Conservation (phyloP, 2,888 invertebrate genomes). For the Gastracanthus pulcherrimus region DNA sequence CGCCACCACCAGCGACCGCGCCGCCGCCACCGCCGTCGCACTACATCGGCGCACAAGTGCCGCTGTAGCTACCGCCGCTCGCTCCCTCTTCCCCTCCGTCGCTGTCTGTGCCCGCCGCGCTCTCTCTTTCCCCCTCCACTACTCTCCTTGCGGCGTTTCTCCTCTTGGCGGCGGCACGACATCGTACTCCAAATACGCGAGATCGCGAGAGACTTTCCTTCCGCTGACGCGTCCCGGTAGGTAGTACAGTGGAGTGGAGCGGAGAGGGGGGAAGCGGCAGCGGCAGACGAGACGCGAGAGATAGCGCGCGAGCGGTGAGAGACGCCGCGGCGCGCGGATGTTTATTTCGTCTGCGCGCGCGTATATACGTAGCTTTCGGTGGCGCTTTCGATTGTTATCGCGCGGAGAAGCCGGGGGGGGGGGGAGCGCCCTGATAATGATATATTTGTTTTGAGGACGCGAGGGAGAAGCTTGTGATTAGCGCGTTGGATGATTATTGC, state of each 20-base stretch:
- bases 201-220: constrained; percentile 62
- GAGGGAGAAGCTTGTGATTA: neutral
- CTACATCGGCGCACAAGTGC: too few species aligned
- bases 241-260: neutral
- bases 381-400: constrained; percentile 46
- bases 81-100: too few species aligned
- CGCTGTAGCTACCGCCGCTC: too few species aligned
- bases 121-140: too few species aligned
- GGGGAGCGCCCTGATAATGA: neutral
- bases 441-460: constrained; percentile 23
- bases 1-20: constrained; percentile 25
- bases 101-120: too few species aligned
- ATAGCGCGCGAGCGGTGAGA: neutral
- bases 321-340: constrained; percentile 34
- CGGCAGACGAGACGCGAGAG: constrained; percentile 46
- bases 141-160: too few species aligned
- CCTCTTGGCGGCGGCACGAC: constrained; percentile 51
- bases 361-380: neutral
- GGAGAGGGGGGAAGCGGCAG: neutral
- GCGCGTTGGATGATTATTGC: neutral
- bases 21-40: too few species aligned
- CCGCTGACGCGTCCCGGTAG: constrained; percentile 52
- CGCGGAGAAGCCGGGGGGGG: too few species aligned
- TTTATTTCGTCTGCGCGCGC: constrained; percentile 24
- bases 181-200: constrained; percentile 61